Evolutionary conservation across 2,113 vertebrate genomes (phyloP), one percentile per base, ranked within the genome.

Genomic region (Crocuta crocuta): DNA sequence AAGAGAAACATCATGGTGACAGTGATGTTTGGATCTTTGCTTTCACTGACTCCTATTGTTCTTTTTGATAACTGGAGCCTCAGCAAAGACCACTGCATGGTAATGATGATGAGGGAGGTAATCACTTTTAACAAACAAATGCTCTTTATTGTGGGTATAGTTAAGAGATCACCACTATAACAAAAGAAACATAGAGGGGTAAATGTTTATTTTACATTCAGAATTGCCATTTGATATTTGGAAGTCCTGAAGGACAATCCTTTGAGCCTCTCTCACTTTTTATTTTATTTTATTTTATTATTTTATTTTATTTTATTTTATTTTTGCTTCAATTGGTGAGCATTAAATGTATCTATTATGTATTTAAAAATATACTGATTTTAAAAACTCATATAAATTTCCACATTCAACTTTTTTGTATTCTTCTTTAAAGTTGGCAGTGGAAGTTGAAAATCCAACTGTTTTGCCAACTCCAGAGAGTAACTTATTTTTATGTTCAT

Each of bases 291-390:
- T 70, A 35, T 35, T 35, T 35, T 35, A 35, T 35, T 35, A 35
- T 35, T 35, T 35, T 35, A 35, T 35, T 35, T 39, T 39, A 39
- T 39, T 94, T 80, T 70, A 70, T 10, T 65, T 35, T 95, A 48
- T 81, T n/a, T 73, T 76, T 16, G 1, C 24, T 93, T 79, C 89
- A 95, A 61, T 74, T 93, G 21, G 39, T 61, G 2, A 45, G 24
- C 39, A 96, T 17, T 93, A 78, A 12, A 83, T 92, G 11, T 84
- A 43, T 26, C 17, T 58, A 96, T 97, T 88, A 28, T 93, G 1
- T 12, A 96, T 98, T 90, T 4, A 11, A 81, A 97, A 96, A 83
- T 94, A 76, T n/a, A 11, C 2, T 79, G 28, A 39, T 55, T 87
- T 61, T 68, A 78, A 71, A 88, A 94, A 68, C 17, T 53, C 0